phyloP scores from a whole-genome alignment of 1,140 invertebrate species.

The Papilio machaon region DNA sequence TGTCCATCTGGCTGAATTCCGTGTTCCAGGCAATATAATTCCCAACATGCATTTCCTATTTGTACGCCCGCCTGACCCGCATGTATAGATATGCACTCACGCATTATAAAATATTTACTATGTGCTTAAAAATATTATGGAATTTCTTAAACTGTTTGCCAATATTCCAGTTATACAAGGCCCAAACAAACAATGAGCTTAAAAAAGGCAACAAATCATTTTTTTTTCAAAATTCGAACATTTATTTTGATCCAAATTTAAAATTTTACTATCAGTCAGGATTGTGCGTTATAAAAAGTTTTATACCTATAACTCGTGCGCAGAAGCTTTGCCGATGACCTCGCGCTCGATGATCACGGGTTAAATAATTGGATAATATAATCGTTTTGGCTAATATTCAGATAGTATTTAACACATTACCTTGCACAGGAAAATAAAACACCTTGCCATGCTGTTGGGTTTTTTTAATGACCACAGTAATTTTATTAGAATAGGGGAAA shows the following conservation, averaged over 20 bases:
- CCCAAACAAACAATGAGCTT: constrained; percentile 13
- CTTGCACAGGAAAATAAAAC: no score
- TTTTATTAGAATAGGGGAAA: no score
- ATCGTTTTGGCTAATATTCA: no score
- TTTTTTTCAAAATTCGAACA: constrained; percentile 13
- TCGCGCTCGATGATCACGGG: no score
- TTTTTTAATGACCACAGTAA: no score
- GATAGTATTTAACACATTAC: no score
- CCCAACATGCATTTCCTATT: constrained; percentile 93
- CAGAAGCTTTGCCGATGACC: no score
- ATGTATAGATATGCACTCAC: constrained; percentile 88
- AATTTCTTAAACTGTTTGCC: constrained; percentile 37
- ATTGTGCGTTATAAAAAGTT: not conserved
- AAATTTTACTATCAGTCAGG: not conserved
- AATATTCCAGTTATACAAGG: constrained; percentile 28
- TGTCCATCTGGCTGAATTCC: constrained; percentile 92
- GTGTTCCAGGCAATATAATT: constrained; percentile 95
- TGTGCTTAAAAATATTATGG: constrained; percentile 46
- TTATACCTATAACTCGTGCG: no score
- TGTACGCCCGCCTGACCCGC: constrained; percentile 93
- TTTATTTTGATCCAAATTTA: constrained; percentile 5
- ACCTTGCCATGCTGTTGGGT: no score
- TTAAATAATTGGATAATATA: no score
- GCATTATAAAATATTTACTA: constrained; percentile 64
- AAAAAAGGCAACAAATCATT: constrained; percentile 4